phyloP scores from a whole-genome alignment of 1,140 invertebrate genomes.

The Tribolium castaneum region DNA sequence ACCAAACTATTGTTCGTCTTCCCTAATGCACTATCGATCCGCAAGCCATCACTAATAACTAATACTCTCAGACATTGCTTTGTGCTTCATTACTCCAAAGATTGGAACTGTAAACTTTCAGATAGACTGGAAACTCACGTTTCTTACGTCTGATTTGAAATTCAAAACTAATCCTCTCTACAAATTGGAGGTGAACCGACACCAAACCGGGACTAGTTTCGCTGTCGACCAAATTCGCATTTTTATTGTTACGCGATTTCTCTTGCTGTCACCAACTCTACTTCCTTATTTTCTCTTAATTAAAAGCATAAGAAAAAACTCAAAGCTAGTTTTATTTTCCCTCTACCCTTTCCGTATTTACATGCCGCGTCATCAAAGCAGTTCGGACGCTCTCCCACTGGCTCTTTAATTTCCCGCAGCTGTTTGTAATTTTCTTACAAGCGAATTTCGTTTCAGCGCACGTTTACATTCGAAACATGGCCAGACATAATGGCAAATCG shows the following conservation, averaged over 20 bases:
- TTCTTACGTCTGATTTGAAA: not conserved
- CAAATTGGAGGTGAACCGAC: not conserved
- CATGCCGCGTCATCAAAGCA: not conserved
- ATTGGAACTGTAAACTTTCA: not conserved
- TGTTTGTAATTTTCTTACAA: constrained; percentile 17
- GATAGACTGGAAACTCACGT: not conserved
- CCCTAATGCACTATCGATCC: not conserved
- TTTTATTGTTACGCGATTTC: not conserved
- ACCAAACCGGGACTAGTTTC: not conserved
- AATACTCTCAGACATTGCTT: not conserved
- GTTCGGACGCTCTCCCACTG: not conserved
- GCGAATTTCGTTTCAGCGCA: constrained; percentile 3
- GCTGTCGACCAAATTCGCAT: not conserved
- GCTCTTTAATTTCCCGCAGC: constrained; percentile 14
- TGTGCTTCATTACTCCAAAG: not conserved
- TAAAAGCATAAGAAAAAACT: not conserved
- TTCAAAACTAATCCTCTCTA: not conserved
- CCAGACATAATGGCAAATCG: not conserved
- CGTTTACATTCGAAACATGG: not conserved
- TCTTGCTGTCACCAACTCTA: not conserved
- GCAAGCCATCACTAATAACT: not conserved
- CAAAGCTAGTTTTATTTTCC: not conserved
- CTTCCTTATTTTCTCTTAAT: not conserved
- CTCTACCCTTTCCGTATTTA: not conserved
- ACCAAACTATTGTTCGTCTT: not conserved